Conservation (phyloP, 2,888 invertebrate genomes). For the Anthophora plumipes region DNA sequence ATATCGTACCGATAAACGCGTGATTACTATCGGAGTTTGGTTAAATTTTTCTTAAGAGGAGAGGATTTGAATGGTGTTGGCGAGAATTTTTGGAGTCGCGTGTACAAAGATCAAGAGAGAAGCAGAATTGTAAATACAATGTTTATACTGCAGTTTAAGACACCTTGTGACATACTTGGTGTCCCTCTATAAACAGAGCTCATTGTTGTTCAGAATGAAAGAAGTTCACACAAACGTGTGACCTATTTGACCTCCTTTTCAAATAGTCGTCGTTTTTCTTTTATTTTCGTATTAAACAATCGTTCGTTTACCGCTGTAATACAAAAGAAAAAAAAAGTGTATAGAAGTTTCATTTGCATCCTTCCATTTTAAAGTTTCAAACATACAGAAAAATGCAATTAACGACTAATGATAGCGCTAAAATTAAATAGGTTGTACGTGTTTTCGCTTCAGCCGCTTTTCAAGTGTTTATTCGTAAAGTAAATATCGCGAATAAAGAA, state of each 20-base stretch:
- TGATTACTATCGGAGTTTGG: not conserved
- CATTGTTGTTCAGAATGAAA: not conserved
- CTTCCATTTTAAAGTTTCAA: not conserved
- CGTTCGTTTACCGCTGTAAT: too few relatives aligned
- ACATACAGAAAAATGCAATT: not conserved
- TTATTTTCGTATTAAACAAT: too few relatives aligned
- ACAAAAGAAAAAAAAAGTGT: too few relatives aligned
- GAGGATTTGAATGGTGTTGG: not conserved
- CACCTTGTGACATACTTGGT: not conserved
- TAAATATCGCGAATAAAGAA: constrained; percentile 18
- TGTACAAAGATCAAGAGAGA: not conserved
- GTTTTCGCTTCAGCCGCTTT: not conserved
- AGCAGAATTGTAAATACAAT: not conserved
- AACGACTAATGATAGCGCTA: too few relatives aligned
- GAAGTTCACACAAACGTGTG: not conserved
- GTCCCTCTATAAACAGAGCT: not conserved
- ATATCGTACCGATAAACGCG: not conserved
- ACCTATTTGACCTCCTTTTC: not conserved
- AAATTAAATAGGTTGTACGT: not conserved
- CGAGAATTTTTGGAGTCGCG: not conserved
- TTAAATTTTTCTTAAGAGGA: not conserved
- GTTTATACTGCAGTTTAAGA: not conserved
- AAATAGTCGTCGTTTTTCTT: not conserved
- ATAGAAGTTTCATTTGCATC: not conserved
- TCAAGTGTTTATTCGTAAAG: not conserved